Base-by-base conservation (phyloP, 2,888 invertebrate genomes). In the Microplitis manilae region DNA sequence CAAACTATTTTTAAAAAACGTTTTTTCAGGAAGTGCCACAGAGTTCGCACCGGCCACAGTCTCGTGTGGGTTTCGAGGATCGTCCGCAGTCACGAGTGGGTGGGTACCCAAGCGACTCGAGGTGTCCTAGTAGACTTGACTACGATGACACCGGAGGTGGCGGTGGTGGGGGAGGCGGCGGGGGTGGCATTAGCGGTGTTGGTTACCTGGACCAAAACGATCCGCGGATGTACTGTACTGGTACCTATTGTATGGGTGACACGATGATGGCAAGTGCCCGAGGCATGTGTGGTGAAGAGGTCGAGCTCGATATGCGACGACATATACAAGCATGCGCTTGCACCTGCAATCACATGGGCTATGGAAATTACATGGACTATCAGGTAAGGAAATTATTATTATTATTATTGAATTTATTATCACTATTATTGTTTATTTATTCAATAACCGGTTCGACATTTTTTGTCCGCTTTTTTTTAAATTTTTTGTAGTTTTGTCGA, bases 281-380 rank as follows among this genome's bases (percentile, higher is more conserved):
- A 82, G 90, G 90, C 80, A 86, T 89, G 83, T 89, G 90, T 83
- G 89, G 89, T 79, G 88, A 93, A 92, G 93, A 94, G 89, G 91
- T 96, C 87, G 96, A 96, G 91, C 93, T 95, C 89, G 96, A 96
- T 92, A 93, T 96, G 91, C 93, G 96, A 90, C 94, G 95, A 90
- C 96, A 96, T 92, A 96, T 96, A 90, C 95, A 95, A 91, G 94
- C 94, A 90, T 96, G 96, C 92, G 94, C 95, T 85, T 96, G 96
- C 92, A 94, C 96, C 87, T 96, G 96, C 93, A 96, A 96, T 92
- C 96, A 96, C 92, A 95, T 96, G 95, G 96, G 96, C 90, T 96
- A 96, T 92, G 96, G 96, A 86, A 96, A 96, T 92, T 96, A 94
- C 90, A 94, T 96, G 94, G 96, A 96, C 92, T 96, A 96, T 91